phyloP scores from a whole-genome alignment of 2,113 vertebrate species.

The Bostrychus sinensis region DNA sequence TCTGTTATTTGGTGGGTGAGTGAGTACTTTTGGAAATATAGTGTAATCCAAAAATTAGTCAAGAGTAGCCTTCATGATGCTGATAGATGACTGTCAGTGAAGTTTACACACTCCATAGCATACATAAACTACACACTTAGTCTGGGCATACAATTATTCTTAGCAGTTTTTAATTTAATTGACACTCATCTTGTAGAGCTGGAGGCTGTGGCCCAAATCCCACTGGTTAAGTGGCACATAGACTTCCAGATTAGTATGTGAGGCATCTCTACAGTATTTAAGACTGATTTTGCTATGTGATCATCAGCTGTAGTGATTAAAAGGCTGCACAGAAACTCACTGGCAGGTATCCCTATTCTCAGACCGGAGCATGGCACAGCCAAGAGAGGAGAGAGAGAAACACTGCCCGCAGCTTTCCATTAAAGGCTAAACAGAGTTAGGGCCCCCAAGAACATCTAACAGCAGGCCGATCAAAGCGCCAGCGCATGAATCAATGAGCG shows the following conservation, averaged over 20 bases:
- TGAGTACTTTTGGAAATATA: too few species aligned
- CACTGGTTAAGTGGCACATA: too few species aligned
- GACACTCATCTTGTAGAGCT: too few species aligned
- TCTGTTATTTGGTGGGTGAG: too few species aligned
- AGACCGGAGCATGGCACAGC: constrained; percentile 21
- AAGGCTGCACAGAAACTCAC: constrained; percentile 39
- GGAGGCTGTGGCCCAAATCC: too few species aligned
- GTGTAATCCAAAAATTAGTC: too few species aligned
- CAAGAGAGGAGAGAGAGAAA: constrained; percentile 42
- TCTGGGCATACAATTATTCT: too few species aligned
- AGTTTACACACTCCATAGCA: too few species aligned
- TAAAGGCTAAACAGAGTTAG: constrained; percentile 44
- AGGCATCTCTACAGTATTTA: not conserved
- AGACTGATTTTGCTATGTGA: not conserved
- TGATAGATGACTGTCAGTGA: too few species aligned
- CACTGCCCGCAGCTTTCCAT: constrained; percentile 42
- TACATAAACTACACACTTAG: too few species aligned
- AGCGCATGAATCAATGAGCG: constrained; percentile 32
- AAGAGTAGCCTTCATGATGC: too few species aligned
- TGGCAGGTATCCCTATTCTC: constrained; percentile 39
- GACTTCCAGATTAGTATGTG: not conserved
- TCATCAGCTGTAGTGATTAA: constrained; percentile 15
- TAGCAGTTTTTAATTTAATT: too few species aligned
- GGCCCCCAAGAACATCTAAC: constrained; percentile 41
- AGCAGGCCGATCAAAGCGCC: constrained; percentile 45